A percentile compares a stretch with the other conserved stretches of the same genome.
Evolutionary conservation across 2,113 vertebrate genomes (phyloP).

Genomic region (Burhinus bistriatus): DNA sequence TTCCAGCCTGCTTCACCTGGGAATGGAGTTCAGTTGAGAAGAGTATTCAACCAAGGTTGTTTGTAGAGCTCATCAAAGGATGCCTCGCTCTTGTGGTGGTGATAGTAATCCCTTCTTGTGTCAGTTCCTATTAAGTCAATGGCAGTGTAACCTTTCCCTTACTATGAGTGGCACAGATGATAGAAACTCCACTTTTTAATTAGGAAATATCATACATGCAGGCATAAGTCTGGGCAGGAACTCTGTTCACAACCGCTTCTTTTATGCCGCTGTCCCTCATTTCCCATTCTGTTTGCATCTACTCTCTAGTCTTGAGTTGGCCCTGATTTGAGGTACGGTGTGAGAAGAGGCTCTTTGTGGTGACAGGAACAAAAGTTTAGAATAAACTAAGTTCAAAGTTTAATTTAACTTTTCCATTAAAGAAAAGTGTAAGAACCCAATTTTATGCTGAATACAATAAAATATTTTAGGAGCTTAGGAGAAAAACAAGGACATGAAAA

Average conservation of each 20-base stretch:
- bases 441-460: not conserved
- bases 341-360: not conserved
- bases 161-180: not conserved
- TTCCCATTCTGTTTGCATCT: not conserved
- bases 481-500: slow-evolving; percentile 8
- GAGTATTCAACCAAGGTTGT: not conserved
- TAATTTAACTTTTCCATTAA: not conserved
- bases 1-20: not conserved
- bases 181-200: not conserved
- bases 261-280: not conserved
- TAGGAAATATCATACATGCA: not conserved
- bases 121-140: not conserved
- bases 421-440: not conserved
- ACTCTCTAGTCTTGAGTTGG: not conserved
- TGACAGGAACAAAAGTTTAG: not conserved
- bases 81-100: fast-evolving
- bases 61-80: slow-evolving; percentile 1
- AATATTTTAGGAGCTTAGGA: not conserved
- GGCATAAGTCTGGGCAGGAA: not conserved
- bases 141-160: not conserved
- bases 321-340: not conserved
- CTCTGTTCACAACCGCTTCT: fast-evolving
- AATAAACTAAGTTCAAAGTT: not conserved
- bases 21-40: not conserved
- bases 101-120: not conserved